A percentile compares a stretch with the other conserved stretches of the same genome.
Evolutionary conservation across 2,113 vertebrate species (phyloP).

Genomic region (Acrocephalus kingi): DNA sequence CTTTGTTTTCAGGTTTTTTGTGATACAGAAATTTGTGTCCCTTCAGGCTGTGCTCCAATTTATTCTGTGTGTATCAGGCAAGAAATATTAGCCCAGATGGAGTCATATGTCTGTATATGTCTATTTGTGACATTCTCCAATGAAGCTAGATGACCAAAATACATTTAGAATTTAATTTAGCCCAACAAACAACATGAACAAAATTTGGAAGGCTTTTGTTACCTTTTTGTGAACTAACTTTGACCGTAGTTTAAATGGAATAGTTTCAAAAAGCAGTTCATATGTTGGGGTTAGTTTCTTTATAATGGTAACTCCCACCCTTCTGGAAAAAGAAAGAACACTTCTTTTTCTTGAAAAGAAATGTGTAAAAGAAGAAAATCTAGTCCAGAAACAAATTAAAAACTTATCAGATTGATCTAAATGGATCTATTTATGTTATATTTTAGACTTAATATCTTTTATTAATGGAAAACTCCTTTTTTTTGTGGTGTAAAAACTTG

Average conservation of each 20-base stretch:
- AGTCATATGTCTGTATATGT: background rate
- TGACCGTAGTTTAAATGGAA: background rate
- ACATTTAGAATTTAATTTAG: background rate
- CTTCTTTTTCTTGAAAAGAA: background rate
- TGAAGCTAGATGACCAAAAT: background rate
- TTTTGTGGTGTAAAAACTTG: background rate
- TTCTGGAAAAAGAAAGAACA: background rate
- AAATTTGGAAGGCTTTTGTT: background rate
- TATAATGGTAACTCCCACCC: background rate
- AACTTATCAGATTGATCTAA: background rate
- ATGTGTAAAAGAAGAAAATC: background rate
- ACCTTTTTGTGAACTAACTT: background rate
- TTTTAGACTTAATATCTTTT: background rate
- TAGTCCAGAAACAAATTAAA: background rate
- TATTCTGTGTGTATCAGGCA: background rate
- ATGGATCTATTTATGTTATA: background rate
- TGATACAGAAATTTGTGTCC: background rate
- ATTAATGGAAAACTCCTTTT: background rate
- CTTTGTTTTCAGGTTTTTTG: background rate
- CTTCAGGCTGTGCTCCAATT: background rate
- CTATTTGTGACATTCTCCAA: background rate
- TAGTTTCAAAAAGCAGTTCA: background rate
- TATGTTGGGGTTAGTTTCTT: background rate
- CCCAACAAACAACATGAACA: background rate
- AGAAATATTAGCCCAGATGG: background rate